Evolutionary conservation across 2,797 vertebrate species (phyloP).

Genomic region (Notolepis coatsorum): DNA sequence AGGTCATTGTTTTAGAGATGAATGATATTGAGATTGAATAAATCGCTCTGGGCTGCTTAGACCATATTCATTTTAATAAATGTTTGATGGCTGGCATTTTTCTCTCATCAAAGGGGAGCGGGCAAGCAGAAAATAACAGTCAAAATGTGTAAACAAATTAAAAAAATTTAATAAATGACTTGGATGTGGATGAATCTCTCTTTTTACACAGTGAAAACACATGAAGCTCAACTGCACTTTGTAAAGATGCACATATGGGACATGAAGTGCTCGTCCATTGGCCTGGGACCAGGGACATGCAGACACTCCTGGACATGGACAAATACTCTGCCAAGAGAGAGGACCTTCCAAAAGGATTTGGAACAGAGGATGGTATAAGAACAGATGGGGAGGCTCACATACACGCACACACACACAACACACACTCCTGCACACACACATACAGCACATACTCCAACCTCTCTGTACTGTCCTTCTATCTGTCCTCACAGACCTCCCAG

Average conservation of each 20-base stretch:
- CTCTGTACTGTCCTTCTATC: no score
- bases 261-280: not conserved
- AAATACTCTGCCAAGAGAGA: not conserved
- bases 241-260: not conserved
- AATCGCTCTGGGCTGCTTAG: slow-evolving; percentile 3
- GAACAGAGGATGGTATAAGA: not conserved
- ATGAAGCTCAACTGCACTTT: not conserved
- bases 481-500: no score
- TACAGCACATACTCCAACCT: no score
- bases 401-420: no score
- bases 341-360: not conserved
- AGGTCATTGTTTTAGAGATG: not conserved
- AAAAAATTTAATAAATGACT: not conserved
- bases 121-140: not conserved
- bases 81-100: not conserved
- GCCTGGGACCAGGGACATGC: not conserved
- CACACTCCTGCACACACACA: no score
- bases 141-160: no score
- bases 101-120: not conserved
- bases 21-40: not conserved
- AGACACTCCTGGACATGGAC: not conserved
- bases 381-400: no score
- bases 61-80: slow-evolving; percentile 1
- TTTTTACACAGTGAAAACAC: no score
- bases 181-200: no score